Conservation (phyloP, 2,888 invertebrate genomes). For the Leptogaster cylindrica region DNA sequence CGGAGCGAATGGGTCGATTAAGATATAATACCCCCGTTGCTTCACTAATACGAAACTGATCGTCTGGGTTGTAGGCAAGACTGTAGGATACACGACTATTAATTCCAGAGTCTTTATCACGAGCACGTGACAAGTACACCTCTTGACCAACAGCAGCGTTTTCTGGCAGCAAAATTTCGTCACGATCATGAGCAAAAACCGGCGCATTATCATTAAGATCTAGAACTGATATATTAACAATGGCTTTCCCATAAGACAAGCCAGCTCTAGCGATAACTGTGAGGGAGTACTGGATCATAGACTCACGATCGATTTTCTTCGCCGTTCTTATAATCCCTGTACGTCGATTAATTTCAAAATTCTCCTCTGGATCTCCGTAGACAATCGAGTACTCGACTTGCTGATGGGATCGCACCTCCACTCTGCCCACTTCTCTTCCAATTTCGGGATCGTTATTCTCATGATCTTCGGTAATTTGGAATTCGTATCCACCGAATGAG, state of each 20-base stretch:
- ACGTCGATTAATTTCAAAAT: slow-evolving; percentile 81
- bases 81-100: slow-evolving; percentile 86
- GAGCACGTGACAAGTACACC: slow-evolving; percentile 85
- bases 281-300: slow-evolving; percentile 75
- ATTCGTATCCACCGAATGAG: slow-evolving; percentile 78
- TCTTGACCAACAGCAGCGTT: slow-evolving; percentile 94
- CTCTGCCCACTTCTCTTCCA: slow-evolving; percentile 78
- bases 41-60: slow-evolving; percentile 83
- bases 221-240: slow-evolving; percentile 79
- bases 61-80: slow-evolving; percentile 78
- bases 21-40: slow-evolving; percentile 89
- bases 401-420: slow-evolving; percentile 70
- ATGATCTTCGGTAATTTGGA: slow-evolving; percentile 82
- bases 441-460: slow-evolving; percentile 66
- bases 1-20: slow-evolving; percentile 77
- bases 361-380: slow-evolving; percentile 77
- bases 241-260: slow-evolving; percentile 76
- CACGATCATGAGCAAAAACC: slow-evolving; percentile 77
- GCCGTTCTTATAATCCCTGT: slow-evolving; percentile 80
- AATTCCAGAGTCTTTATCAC: slow-evolving; percentile 86
- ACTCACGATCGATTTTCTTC: slow-evolving; percentile 84
- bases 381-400: slow-evolving; percentile 75
- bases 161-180: slow-evolving; percentile 81
- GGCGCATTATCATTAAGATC: slow-evolving; percentile 95
- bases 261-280: slow-evolving; percentile 81